Base-by-base conservation (phyloP, 2,888 invertebrate species). In the Tenthredo livida region DNA sequence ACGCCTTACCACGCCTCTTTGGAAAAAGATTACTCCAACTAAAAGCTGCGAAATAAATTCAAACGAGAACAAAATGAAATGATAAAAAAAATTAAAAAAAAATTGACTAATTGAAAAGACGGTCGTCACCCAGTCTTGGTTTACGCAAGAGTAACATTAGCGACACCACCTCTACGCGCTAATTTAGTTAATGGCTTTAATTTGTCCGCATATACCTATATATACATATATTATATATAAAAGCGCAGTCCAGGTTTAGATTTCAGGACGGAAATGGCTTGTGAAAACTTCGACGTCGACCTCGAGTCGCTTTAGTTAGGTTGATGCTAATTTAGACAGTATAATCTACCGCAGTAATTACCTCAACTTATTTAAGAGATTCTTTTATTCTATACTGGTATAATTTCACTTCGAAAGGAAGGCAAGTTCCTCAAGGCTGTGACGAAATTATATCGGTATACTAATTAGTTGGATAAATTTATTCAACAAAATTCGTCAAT, bases 231-330 rank as follows among this genome's bases (percentile, higher is more conserved):
- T 37, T 7, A 5, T 17, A 50, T 25, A 21, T 6, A 12, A 33
- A 61, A 80, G 10, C 29, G 29, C 29, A 77, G 50, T 17, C 21
- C 73, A n/a, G 29, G 47, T 40, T 61, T 37, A 21, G 40, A 61
- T 61, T 61, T 40, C 33, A 47, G 80, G 58, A 61, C 61, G 21
- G 25, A 80, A 29, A 29, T 50, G 50, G 3, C 75, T 75, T 75
- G 47, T 47, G 75, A 58, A 54, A 78, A 78, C n/a, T 78, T 78
- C 50, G 15, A 80, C 61, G 15, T 80, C 61, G 80, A 80, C 80
- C 80, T 58, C 80, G 80, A 21, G 61, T 61, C 40, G 61, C 50
- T n/a, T 50, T 15, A 80, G 80, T 40, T 37, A 40, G 80, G n/a
- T 61, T 58, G 50, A 9, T 47, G 50, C 33, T 77, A 77, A 77